Evolutionary conservation across 2,888 invertebrate genomes (phyloP).

Genomic region (Drosophila tripunctata): DNA sequence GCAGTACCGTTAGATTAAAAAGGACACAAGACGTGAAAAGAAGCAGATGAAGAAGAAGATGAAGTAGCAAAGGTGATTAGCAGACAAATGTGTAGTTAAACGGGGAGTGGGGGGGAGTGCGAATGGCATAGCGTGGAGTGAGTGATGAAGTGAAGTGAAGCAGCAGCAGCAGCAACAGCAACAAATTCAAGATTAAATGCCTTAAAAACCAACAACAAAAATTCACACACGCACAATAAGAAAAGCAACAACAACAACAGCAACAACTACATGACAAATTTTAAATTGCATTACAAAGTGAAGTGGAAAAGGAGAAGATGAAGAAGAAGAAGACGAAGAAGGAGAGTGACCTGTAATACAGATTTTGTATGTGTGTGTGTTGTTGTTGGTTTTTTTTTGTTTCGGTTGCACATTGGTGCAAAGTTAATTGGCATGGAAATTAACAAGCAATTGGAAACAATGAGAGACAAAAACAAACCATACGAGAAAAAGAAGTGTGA

Average conservation of each 20-base stretch:
- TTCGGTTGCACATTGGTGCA: background rate
- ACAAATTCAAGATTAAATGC: conserved; percentile 32
- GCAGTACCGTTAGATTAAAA: conserved; percentile 49
- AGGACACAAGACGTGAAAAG: no score
- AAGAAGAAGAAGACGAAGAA: background rate
- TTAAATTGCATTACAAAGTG: background rate
- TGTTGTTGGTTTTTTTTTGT: no score
- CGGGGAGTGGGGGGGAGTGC: background rate
- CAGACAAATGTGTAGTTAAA: conserved; percentile 10
- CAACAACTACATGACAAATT: conserved; percentile 4
- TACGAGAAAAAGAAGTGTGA: no score
- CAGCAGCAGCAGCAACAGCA: background rate
- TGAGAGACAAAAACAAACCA: background rate
- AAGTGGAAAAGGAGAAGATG: no score
- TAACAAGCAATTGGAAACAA: background rate
- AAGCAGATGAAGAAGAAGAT: conserved; percentile 1
- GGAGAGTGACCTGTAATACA: no score
- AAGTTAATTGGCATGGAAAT: conserved; percentile 1
- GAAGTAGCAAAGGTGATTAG: conserved; percentile 44
- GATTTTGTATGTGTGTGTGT: no score
- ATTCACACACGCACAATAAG: background rate
- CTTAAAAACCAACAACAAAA: conserved; percentile 2
- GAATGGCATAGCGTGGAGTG: no score
- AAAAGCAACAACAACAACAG: background rate
- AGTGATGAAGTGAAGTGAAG: no score